Evolutionary conservation across 2,113 vertebrate genomes (phyloP), one percentile per base, ranked within the genome.

Genomic region (Pangasianodon gigas): DNA sequence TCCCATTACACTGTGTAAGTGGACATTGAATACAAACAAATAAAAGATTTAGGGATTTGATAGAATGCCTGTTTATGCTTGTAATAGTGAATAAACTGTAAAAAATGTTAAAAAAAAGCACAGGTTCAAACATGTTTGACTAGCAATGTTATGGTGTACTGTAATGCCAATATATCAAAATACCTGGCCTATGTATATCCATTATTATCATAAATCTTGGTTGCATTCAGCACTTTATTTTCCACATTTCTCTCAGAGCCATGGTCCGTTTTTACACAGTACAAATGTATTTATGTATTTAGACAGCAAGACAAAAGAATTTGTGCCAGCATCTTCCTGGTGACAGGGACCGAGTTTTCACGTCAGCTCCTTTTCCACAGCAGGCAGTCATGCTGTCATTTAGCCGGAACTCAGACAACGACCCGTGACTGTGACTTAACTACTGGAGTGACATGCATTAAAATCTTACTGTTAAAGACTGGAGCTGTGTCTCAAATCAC

Each of bases 291-390:
- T 58, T 46, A 46, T 60, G 32, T 24, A 44, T 56, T 75, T 87
- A 75, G 51, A 51, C 54, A 80, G 87, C 87, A 51, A 62, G 75
- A 81, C 75, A 80, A 88, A 80, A 62, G 4, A 32, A 48, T 87
- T 88, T 62, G 75, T 80, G 87, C 74, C 29, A 60, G 24, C n/a
- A 62, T 65, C 19, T 65, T 71, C 75, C 67, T 24, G 4, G 21
- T 62, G 56, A 32, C 86, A 51, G 21, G 24, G 29, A 4, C 84
- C 16, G 7, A 85, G 7, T 87, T 65, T 51, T 88, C 56, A 88
- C 24, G 75, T 21, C 87, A 81, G 44, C 24, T 65, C 5, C 56
- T 48, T 80, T 88, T 88, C 52, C 87, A 88, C 75, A 62, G 75
- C 44, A 81, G 29, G 10, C 75, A 32, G 21, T n/a, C 2, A 10